phyloP scores from a whole-genome alignment of 2,888 invertebrate species.

The Hemistola chrysoprasaria region DNA sequence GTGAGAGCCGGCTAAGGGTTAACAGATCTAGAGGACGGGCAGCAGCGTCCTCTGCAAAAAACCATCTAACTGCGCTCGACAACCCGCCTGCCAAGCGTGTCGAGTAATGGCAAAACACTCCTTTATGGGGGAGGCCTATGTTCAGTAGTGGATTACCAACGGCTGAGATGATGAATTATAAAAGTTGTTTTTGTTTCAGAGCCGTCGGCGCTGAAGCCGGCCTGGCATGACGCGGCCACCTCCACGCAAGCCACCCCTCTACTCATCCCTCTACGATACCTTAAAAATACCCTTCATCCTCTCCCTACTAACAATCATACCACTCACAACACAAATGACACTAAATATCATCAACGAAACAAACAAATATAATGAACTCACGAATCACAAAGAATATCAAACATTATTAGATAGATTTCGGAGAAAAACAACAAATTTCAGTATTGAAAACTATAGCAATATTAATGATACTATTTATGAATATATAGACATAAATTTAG shows the following conservation, averaged over 20 bases:
- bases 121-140: too few relatives aligned
- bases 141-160: too few relatives aligned
- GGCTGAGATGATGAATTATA: too few relatives aligned
- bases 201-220: slow-evolving; percentile 58
- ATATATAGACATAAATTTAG: slow-evolving; percentile 3
- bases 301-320: slow-evolving; percentile 43
- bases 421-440: slow-evolving; percentile 34
- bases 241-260: slow-evolving; percentile 37
- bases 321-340: slow-evolving; percentile 56
- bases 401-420: slow-evolving; percentile 24
- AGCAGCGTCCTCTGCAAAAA: too few relatives aligned
- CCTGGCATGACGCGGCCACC: slow-evolving; percentile 73
- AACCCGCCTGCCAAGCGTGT: too few relatives aligned
- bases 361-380: slow-evolving; percentile 6
- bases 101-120: too few relatives aligned
- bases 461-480: slow-evolving; percentile 22
- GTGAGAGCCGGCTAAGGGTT: too few relatives aligned
- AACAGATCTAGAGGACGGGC: too few relatives aligned
- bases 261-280: slow-evolving; percentile 61
- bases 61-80: too few relatives aligned
- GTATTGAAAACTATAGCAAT: slow-evolving; percentile 1
- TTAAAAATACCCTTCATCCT: slow-evolving; percentile 53
- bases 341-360: slow-evolving; percentile 23
- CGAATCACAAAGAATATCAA: slow-evolving; percentile 46
- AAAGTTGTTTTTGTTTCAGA: slow-evolving; percentile 43